Base-by-base conservation (phyloP, 1,140 invertebrate species). In the Drosophila navojoa region DNA sequence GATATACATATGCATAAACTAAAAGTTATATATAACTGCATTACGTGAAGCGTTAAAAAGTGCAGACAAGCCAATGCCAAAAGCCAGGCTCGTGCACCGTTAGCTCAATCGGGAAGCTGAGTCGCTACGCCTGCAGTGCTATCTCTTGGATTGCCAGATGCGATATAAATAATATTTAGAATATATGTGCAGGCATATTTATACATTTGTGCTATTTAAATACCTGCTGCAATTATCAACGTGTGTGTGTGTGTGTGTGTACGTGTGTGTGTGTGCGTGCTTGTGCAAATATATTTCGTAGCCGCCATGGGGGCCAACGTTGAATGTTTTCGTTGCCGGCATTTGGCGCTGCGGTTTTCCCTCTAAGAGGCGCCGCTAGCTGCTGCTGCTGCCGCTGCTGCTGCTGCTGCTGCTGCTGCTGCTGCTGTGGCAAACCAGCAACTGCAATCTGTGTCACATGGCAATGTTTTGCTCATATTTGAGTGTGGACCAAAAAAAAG, bases 231-330 rank as follows among this genome's bases (percentile, higher is more conserved):
- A 53, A 5, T 49, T 15, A n/a, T 13, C 2, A 1, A 9, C 15
- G n/a, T 44, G n/a, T 53, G 4, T 16, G 5, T 29, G 5, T 27
- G 5, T 2, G 5, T 38, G n/a, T 5, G 7, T 1, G n/a, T 44
- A n/a, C 35, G 5, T 13, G 16, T 53, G 13, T 53, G 13, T 40
- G 29, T 55, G 22, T 42, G 22, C 40, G 4, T 61, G 53, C 29
- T 29, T 45, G 35, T 44, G 45, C 19, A 49, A 42, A 68, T 59
- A 84, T 84, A 84, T 84, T 84, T 77, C 68, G 76, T 79, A 79
- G 76, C 76, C 80, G 76, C 73, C 76, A 50, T 69, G 67, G 80
- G 64, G 71, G 63, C 71, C 80, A 79, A 59, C 57, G 59, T 52
- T 76, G 22, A 71, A 58, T 71, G 40, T 22, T 54, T 35, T 60